These are phyloP conservation scores for Cassiopea xamachana DNA, from an alignment of 30 jellyfish, hydroid and myxozoan species.

Conservation along the genomic window DNA sequence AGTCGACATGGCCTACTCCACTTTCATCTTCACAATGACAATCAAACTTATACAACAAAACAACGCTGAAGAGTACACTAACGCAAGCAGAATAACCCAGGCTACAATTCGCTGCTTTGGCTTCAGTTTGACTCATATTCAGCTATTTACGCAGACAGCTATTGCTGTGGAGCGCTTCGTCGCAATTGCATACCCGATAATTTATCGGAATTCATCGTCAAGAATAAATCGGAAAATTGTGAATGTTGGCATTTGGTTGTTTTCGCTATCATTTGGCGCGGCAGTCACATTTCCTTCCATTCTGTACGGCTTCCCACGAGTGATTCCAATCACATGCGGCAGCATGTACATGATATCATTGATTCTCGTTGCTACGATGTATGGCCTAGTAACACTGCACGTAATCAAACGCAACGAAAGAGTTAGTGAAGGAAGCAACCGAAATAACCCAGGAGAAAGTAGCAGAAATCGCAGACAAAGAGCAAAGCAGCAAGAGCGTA, in stretches of 20 bases:
- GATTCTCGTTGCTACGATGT: conserved; percentile 15
- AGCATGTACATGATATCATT: background rate
- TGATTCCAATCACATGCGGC: background rate
- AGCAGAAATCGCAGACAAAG: background rate
- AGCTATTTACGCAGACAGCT: conserved; percentile 14
- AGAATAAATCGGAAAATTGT: background rate
- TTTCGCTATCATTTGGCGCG: background rate
- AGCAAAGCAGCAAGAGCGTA: background rate
- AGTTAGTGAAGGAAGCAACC: background rate
- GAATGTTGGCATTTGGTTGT: background rate
- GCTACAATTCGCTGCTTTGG: conserved; percentile 3
- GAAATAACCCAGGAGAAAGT: background rate
- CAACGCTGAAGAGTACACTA: no score
- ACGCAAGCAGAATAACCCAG: background rate
- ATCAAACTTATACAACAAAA: no score
- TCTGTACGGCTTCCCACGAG: conserved; percentile 12
- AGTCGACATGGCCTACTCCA: no score
- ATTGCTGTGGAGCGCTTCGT: conserved; percentile 18
- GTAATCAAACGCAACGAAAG: background rate
- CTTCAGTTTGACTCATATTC: background rate
- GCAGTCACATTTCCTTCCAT: conserved; percentile 14
- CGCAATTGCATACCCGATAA: conserved; percentile 5
- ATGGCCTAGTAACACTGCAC: background rate
- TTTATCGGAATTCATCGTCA: conserved; percentile 1
- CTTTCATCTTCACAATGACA: no score